Conservation (phyloP, 2,113 vertebrate species). For the Seriola aureovittata region DNA sequence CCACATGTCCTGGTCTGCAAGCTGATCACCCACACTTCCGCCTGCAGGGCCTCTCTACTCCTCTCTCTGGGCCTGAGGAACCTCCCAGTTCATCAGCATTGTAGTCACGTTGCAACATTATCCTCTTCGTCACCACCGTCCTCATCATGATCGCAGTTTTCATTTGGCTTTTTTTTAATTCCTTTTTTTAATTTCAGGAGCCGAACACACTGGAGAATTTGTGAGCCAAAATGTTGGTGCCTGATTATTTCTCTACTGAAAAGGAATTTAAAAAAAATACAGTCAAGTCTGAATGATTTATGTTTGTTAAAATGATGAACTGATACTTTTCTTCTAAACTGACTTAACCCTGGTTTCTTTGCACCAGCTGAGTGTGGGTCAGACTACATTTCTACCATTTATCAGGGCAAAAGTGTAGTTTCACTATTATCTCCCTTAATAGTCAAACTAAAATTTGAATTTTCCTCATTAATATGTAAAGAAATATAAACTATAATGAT, state of each 20-base stretch:
- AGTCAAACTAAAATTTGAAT: not conserved
- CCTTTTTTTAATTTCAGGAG: not conserved
- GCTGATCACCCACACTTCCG: constrained; percentile 79
- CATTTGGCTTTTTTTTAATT: not conserved
- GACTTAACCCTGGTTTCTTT: not conserved
- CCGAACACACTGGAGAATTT: too few species aligned
- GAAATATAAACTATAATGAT: too few species aligned
- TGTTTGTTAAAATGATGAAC: too few species aligned
- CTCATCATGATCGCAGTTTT: not conserved
- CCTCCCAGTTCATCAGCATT: constrained; percentile 37
- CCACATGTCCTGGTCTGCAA: constrained; percentile 78
- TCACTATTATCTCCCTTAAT: too few species aligned
- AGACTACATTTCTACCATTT: too few species aligned
- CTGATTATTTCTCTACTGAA: too few species aligned
- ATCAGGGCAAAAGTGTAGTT: not conserved
- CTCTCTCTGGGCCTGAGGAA: constrained; percentile 36
- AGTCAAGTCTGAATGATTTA: too few species aligned
- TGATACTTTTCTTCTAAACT: not conserved
- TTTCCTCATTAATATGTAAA: not conserved
- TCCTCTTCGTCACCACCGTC: not conserved
- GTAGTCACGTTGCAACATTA: constrained; percentile 7
- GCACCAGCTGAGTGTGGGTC: not conserved
- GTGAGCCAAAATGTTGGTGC: too few species aligned
- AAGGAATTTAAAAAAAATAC: too few species aligned
- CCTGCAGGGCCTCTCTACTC: constrained; percentile 56